Evolutionary conservation across 1,140 invertebrate genomes (phyloP).

Genomic region (Drosophila nannoptera): DNA sequence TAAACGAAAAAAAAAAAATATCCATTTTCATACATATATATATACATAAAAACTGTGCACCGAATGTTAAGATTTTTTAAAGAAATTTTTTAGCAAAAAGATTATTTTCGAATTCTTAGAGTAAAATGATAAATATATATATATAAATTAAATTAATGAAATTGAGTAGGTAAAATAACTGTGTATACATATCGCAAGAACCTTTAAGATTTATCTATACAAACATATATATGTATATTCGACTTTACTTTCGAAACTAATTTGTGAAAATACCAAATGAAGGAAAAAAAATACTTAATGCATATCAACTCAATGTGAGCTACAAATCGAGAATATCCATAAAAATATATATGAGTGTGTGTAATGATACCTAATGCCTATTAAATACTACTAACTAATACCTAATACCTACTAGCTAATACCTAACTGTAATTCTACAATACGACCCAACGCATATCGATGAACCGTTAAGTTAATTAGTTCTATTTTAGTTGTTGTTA

Average conservation of each 20-base stretch:
- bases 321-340: constrained; percentile 26
- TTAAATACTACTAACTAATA: too few species aligned
- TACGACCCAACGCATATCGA: constrained; percentile 29
- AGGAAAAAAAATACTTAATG: constrained; percentile 18
- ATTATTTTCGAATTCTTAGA: constrained; percentile 57
- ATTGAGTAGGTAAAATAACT: constrained; percentile 12
- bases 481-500: constrained; percentile 41
- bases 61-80: constrained; percentile 57
- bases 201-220: constrained; percentile 33
- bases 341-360: not conserved
- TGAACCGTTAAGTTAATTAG: constrained; percentile 9
- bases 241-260: constrained; percentile 50
- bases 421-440: not conserved
- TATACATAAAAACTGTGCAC: constrained; percentile 54
- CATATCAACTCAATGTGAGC: constrained; percentile 57
- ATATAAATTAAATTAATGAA: not conserved
- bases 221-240: constrained; percentile 7
- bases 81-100: constrained; percentile 63
- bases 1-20: constrained; percentile 22
- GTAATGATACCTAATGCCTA: not conserved
- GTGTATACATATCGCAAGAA: constrained; percentile 46
- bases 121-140: constrained; percentile 5
- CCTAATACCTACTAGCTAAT: too few species aligned
- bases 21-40: constrained; percentile 13
- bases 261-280: constrained; percentile 28